Evolutionary conservation across 2,888 invertebrate genomes (phyloP).

Genomic region (Andrena minutula): DNA sequence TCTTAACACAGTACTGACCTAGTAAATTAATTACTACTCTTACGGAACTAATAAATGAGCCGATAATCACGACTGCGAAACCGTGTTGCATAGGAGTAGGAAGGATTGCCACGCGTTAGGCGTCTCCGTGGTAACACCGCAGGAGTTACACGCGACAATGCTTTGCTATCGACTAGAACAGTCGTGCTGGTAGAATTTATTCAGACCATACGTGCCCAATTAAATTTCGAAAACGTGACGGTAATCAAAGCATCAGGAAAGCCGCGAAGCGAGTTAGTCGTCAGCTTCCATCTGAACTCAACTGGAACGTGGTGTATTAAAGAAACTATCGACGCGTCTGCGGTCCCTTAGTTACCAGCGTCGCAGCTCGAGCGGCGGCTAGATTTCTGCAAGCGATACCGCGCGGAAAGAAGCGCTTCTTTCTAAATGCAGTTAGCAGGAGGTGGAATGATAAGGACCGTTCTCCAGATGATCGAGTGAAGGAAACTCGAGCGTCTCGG

Average conservation of each 20-base stretch:
- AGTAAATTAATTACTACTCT: too few species aligned
- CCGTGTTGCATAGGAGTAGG: neutral
- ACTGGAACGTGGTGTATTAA: too few species aligned
- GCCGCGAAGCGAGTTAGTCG: too few species aligned
- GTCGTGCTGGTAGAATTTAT: too few species aligned
- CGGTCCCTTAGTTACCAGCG: neutral
- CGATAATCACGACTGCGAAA: neutral
- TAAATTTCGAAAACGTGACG: too few species aligned
- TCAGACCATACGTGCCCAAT: too few species aligned
- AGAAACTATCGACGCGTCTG: neutral
- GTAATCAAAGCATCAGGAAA: too few species aligned
- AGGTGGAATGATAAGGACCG: neutral
- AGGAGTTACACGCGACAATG: constrained; percentile 6
- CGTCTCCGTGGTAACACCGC: constrained; percentile 61
- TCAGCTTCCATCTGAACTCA: too few species aligned
- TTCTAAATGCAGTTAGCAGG: neutral
- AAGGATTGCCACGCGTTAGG: constrained; percentile 43
- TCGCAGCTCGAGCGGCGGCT: neutral
- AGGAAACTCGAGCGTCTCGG: neutral
- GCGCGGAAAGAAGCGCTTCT: neutral
- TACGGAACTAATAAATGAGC: too few species aligned
- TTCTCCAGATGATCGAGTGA: constrained; percentile 3
- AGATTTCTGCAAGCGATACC: neutral
- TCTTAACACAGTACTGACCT: too few species aligned
- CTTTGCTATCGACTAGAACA: neutral